phyloP scores from a whole-genome alignment of 2,113 vertebrate species.

The Lycocorax pyrrhopterus region DNA sequence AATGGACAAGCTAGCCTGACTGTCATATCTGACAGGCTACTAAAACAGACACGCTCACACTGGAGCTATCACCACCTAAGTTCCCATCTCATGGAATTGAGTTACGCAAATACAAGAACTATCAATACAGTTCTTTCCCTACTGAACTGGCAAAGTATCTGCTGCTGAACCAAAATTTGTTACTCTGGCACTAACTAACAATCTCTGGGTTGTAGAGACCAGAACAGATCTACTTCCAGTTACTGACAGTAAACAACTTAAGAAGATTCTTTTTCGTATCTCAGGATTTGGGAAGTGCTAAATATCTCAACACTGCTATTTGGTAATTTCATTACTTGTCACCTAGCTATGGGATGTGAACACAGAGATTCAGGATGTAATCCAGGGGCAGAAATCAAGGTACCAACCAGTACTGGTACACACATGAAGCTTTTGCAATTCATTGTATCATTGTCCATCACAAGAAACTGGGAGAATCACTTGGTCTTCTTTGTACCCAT shows the following conservation, averaged over 20 bases:
- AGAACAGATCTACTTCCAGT: neutral
- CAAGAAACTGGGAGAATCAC: neutral
- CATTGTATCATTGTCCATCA: rapidly evolving
- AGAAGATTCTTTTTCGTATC: neutral
- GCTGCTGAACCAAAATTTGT: neutral
- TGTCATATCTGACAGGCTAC: neutral
- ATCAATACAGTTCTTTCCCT: neutral
- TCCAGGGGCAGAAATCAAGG: neutral
- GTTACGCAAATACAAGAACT: neutral
- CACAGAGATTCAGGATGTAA: neutral
- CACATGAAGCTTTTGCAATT: neutral
- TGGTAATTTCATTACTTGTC: neutral
- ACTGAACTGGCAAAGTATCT: neutral
- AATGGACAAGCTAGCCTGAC: neutral
- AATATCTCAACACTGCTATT: neutral
- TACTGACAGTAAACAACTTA: neutral
- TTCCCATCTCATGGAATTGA: neutral
- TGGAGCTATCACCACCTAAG: neutral
- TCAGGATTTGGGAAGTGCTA: neutral
- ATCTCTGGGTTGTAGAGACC: neutral
- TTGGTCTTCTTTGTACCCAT: neutral
- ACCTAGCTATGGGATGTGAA: neutral
- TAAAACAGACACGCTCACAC: neutral
- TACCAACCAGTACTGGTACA: neutral
- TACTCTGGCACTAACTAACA: neutral